Evolutionary conservation across 2,888 invertebrate genomes (phyloP).

Genomic region (Thysanoteuthis rhombus): DNA sequence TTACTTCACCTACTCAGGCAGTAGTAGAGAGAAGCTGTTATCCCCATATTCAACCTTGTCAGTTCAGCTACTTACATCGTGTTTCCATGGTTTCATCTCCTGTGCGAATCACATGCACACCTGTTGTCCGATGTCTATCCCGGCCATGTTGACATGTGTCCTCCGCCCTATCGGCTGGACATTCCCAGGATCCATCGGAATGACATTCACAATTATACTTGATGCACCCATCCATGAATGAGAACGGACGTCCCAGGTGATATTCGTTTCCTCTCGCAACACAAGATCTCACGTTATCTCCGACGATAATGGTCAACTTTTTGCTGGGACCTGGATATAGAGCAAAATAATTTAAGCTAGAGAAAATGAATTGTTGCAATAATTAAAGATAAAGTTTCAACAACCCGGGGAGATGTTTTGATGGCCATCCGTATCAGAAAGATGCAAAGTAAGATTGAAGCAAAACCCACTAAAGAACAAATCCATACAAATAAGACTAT

Average conservation of each 20-base stretch:
- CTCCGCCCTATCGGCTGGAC: neutral
- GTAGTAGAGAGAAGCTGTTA: neutral
- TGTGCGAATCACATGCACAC: neutral
- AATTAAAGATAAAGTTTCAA: neutral
- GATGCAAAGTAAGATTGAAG: too few species aligned
- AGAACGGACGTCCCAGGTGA: neutral
- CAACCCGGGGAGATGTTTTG: neutral
- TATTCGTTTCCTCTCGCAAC: conserved; percentile 39
- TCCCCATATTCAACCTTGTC: too few species aligned
- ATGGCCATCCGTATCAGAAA: neutral
- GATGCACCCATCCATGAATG: neutral
- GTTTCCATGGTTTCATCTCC: neutral
- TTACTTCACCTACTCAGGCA: too few species aligned
- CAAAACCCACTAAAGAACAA: too few species aligned
- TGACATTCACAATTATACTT: neutral
- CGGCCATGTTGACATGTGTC: neutral
- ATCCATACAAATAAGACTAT: too few species aligned
- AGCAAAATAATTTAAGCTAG: neutral
- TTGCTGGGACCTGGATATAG: neutral
- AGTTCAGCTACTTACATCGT: neutral
- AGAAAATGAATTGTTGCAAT: neutral
- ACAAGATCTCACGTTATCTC: conserved; percentile 40
- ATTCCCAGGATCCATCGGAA: conserved; percentile 18
- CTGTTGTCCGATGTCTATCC: neutral
- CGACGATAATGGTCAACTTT: neutral